These are phyloP conservation scores for Sacculina carcini DNA, from an alignment of 2,888 invertebrate species.

Conservation along the genomic window DNA sequence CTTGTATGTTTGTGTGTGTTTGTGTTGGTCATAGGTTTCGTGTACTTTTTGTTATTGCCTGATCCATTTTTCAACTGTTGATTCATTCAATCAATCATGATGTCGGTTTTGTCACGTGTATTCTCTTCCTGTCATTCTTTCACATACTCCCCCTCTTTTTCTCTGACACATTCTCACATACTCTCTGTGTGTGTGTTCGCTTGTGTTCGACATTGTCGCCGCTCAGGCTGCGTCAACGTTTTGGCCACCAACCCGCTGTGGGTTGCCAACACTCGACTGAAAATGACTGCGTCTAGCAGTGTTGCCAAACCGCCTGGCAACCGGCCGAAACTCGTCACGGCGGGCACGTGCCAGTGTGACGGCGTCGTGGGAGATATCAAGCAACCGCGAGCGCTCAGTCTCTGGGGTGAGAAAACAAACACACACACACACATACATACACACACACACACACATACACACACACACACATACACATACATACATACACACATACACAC, in stretches of 20 bases:
- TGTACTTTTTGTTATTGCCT: too few relatives aligned
- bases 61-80: not conserved
- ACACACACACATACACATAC: too few relatives aligned
- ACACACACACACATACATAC: too few relatives aligned
- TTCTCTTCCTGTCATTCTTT: not conserved
- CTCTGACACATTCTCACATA: not conserved
- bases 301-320: conserved; percentile 4
- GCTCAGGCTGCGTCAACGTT: conserved; percentile 42
- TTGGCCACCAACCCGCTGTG: conserved; percentile 62
- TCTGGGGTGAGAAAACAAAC: too few relatives aligned
- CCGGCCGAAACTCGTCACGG: too few relatives aligned
- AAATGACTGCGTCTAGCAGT: too few relatives aligned
- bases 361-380: conserved; percentile 4
- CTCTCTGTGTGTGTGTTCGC: not conserved
- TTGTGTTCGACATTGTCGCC: conserved; percentile 12
- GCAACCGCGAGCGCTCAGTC: too few relatives aligned
- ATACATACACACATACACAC: too few relatives aligned
- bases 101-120: not conserved
- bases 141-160: not conserved
- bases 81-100: not conserved
- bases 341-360: too few relatives aligned
- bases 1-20: too few relatives aligned
- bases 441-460: too few relatives aligned
- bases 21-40: too few relatives aligned
- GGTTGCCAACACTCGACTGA: conserved; percentile 72